Evolutionary conservation across 2,888 invertebrate species (phyloP).

Genomic region (Pseudococcus viburni): DNA sequence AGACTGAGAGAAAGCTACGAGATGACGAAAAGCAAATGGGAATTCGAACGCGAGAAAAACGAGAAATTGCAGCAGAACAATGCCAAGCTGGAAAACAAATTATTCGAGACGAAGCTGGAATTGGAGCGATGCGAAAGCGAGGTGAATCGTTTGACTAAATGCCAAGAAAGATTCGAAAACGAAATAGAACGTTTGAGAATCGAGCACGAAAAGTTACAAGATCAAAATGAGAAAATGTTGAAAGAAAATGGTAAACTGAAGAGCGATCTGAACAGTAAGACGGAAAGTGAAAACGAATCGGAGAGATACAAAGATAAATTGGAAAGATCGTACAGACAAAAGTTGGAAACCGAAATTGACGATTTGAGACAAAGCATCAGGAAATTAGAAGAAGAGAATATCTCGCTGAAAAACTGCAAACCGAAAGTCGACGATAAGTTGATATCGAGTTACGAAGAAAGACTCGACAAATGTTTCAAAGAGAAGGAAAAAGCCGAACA

Average conservation of each 20-base stretch:
- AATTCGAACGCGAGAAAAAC: slow-evolving; percentile 77
- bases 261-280: slow-evolving; percentile 72
- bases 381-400: slow-evolving; percentile 85
- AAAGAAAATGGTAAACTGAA: slow-evolving; percentile 83
- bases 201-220: slow-evolving; percentile 90
- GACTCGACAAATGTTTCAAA: slow-evolving; percentile 65
- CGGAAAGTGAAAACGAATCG: slow-evolving; percentile 78
- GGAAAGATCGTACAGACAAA: slow-evolving; percentile 85
- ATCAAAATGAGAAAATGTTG: slow-evolving; percentile 88
- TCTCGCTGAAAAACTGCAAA: slow-evolving; percentile 77
- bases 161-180: slow-evolving; percentile 84
- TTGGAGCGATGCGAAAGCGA: slow-evolving; percentile 85
- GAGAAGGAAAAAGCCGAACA: slow-evolving; percentile 72
- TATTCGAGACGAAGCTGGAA: slow-evolving; percentile 86
- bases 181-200: slow-evolving; percentile 89
- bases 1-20: slow-evolving; percentile 73
- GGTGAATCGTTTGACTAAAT: slow-evolving; percentile 80
- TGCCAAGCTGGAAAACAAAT: slow-evolving; percentile 80
- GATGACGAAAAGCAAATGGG: slow-evolving; percentile 84
- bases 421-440: slow-evolving; percentile 58
- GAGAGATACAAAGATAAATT: slow-evolving; percentile 88
- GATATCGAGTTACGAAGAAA: slow-evolving; percentile 64
- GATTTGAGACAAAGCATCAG: slow-evolving; percentile 83
- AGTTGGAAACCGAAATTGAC: slow-evolving; percentile 91
- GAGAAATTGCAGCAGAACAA: slow-evolving; percentile 84